Conservation (phyloP, 2,888 invertebrate species). For the Drosophila pseudotakahashii region DNA sequence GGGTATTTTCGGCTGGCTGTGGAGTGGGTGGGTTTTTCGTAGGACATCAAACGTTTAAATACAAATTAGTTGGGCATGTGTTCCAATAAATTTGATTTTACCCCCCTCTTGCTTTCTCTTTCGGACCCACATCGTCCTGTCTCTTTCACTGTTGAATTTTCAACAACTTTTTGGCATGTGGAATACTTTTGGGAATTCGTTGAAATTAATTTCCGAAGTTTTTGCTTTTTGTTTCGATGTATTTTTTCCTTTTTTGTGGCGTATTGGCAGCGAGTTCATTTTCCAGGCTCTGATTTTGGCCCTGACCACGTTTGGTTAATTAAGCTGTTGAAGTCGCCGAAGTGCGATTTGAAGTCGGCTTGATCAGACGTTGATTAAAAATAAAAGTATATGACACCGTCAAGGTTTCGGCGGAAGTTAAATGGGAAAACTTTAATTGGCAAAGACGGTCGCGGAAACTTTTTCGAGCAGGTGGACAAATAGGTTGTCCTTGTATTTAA, state of each 20-base stretch:
- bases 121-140: neutral
- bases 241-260: slow-evolving; percentile 12
- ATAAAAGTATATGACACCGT: neutral
- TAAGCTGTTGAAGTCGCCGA: slow-evolving; percentile 25
- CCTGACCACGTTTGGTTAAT: slow-evolving; percentile 37
- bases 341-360: slow-evolving; percentile 16
- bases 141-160: slow-evolving; percentile 17
- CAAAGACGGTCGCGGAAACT: slow-evolving; percentile 7
- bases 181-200: slow-evolving; percentile 30
- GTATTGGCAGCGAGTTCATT: slow-evolving; percentile 28
- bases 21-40: neutral
- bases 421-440: slow-evolving; percentile 41
- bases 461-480: slow-evolving; percentile 7
- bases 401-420: slow-evolving; percentile 11
- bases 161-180: slow-evolving; percentile 35
- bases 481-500: neutral
- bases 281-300: slow-evolving; percentile 37
- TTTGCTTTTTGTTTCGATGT: slow-evolving; percentile 6
- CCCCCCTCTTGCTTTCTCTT: slow-evolving; percentile 8
- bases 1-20: neutral
- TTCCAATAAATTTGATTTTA: slow-evolving; percentile 39
- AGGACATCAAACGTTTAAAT: slow-evolving; percentile 51
- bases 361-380: slow-evolving; percentile 26
- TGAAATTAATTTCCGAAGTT: slow-evolving; percentile 32
- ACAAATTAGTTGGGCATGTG: slow-evolving; percentile 58